Conservation (phyloP, 2,888 invertebrate genomes). For the Spatulosminthurus flaviceps region DNA sequence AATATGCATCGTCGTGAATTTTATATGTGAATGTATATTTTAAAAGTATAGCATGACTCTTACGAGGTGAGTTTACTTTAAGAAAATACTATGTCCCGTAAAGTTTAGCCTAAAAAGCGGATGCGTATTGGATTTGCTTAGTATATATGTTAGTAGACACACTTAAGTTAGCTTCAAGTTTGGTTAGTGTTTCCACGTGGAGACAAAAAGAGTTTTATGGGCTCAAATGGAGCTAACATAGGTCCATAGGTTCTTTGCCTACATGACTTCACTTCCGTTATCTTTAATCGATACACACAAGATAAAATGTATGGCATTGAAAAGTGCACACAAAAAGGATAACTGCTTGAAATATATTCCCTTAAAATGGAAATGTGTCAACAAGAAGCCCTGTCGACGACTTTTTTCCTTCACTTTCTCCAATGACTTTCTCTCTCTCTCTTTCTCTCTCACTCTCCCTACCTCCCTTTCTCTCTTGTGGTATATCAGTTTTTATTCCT, state of each 20-base stretch:
- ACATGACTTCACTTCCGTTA: constrained; percentile 18
- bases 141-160: too few relatives aligned
- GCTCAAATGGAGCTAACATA: neutral
- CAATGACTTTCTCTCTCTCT: neutral
- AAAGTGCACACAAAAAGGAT: constrained; percentile 13
- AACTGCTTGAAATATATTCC: constrained; percentile 12
- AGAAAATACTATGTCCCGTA: too few relatives aligned
- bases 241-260: neutral
- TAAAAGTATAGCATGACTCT: too few relatives aligned
- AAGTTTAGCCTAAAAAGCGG: too few relatives aligned
- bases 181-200: too few relatives aligned
- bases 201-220: neutral
- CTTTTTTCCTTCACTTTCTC: neutral
- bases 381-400: neutral
- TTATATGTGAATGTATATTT: too few relatives aligned
- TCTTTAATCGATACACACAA: neutral
- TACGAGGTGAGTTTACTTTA: too few relatives aligned
- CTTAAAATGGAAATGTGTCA: constrained; percentile 18
- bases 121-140: too few relatives aligned
- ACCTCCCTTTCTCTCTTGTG: neutral
- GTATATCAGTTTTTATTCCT: neutral
- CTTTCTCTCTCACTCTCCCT: too few relatives aligned
- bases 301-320: neutral
- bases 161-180: neutral
- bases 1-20: too few relatives aligned